A percentile compares a stretch with the other conserved stretches of the same genome.
phyloP scores from a whole-genome alignment of 2,797 vertebrate genomes.

The Siniperca obscura region DNA sequence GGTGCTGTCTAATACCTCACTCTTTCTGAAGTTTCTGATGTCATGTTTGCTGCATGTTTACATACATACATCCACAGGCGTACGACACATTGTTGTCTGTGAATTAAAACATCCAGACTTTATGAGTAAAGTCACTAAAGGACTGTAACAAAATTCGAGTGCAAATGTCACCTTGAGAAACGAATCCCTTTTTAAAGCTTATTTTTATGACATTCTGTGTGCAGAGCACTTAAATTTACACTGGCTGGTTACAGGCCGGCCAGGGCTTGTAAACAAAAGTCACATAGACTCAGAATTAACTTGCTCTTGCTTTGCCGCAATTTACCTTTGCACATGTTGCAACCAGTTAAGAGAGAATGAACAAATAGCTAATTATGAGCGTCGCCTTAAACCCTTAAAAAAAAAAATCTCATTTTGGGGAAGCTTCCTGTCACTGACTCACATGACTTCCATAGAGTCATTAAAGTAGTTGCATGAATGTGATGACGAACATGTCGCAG shows the following conservation, averaged over 20 bases:
- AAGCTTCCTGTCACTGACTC: not conserved
- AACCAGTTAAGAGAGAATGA: not conserved
- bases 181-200: not conserved
- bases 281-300: not conserved
- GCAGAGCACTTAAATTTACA: not conserved
- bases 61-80: not conserved
- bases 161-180: not conserved
- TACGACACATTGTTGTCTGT: not conserved
- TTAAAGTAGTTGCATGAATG: not conserved
- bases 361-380: not conserved
- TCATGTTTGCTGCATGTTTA: no score
- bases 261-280: not conserved
- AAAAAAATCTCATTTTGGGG: not conserved
- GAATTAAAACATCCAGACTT: not conserved
- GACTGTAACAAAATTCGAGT: not conserved
- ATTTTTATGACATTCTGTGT: not conserved
- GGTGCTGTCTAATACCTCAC: no score
- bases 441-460: not conserved
- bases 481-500: not conserved
- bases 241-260: not conserved
- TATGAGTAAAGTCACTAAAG: not conserved
- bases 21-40: no score
- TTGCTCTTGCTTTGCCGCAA: not conserved
- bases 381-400: not conserved
- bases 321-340: not conserved